Evolutionary conservation across 1,140 invertebrate species (phyloP), one percentile per base, ranked within the genome.

Genomic region (Anadara kagoshimensis): DNA sequence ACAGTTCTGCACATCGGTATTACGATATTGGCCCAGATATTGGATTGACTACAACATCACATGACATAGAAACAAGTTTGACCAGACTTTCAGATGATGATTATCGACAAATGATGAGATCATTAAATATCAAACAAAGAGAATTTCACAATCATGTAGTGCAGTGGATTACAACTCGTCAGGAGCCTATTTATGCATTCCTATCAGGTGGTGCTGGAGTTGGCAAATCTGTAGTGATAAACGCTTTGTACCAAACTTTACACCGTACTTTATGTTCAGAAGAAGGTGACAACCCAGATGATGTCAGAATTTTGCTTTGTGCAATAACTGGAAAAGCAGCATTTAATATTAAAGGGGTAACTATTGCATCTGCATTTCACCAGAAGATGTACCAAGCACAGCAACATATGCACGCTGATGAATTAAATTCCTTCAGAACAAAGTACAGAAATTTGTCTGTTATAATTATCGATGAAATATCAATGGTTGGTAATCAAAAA

Each of bases 391-490:
- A 51, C 26, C 22, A 69, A 44, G n/a, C n/a, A 47, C 12, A 51
- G 49, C n/a, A 69, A 5, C 62, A 78, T 54, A 36, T 41, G 12
- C 44, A 70, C 7, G 16, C 44, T 10, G 67, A 71, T 66, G 44
- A 29, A 22, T 56, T 74, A 2, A 68, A 73, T 53, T 67, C 43
- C 26, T 18, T 70, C 4, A 62, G 74, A 69, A 44, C 20, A 7
- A 71, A 78, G 41, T 68, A 63, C 43, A 54, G 44, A 49, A 45
- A 58, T 51, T 26, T 68, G 18, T 63, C 72, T 54, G 59, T 78
- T 0, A n/a, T 78, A 8, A 65, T 82, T 11, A 82, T 82, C 47
- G 78, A 76, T 75, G 78, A 82, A 66, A 65, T 80, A 18, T 80
- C 67, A 11, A 80, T 82, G 78, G 78, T 80, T 61, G 78, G 80